Conservation (phyloP, 2,888 invertebrate species). For the Drosophila setosimentum region DNA sequence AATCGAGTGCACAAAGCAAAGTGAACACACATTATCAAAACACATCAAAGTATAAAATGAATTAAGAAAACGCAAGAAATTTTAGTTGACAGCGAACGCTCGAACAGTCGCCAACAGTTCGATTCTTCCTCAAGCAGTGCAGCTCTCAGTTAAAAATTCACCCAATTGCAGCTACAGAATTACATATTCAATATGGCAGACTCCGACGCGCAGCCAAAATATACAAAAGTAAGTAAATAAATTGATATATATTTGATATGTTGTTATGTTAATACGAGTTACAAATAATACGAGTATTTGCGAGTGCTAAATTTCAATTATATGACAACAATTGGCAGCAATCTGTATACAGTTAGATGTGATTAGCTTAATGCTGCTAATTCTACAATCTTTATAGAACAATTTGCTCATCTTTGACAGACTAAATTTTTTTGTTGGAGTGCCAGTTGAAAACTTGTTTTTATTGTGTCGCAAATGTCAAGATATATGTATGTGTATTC, state of each 20-base stretch:
- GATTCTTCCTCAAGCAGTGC: conserved; percentile 4
- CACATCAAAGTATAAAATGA: conserved; percentile 56
- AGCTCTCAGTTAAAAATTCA: not conserved
- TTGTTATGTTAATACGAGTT: too few species aligned
- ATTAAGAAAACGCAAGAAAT: conserved; percentile 30
- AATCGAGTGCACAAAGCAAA: conserved; percentile 47
- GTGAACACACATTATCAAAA: conserved; percentile 16
- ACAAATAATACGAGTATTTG: too few species aligned
- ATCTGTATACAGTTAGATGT: conserved; percentile 8
- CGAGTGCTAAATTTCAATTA: conserved; percentile 9
- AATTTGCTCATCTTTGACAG: conserved; percentile 6
- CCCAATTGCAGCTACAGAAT: not conserved
- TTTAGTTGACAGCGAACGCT: conserved; percentile 54
- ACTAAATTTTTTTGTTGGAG: not conserved
- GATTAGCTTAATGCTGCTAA: conserved; percentile 1
- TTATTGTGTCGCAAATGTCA: conserved; percentile 10
- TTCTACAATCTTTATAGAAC: not conserved
- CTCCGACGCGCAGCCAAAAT: conserved; percentile 64
- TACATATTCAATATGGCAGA: conserved; percentile 63
- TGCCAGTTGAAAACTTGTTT: conserved; percentile 44
- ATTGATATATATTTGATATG: not conserved
- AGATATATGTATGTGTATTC: not conserved
- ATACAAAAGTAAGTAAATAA: conserved; percentile 67
- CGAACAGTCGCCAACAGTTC: conserved; percentile 31
- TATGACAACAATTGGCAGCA: not conserved